Base-by-base conservation (phyloP, 2,797 vertebrate species). In the Semotilus atromaculatus region DNA sequence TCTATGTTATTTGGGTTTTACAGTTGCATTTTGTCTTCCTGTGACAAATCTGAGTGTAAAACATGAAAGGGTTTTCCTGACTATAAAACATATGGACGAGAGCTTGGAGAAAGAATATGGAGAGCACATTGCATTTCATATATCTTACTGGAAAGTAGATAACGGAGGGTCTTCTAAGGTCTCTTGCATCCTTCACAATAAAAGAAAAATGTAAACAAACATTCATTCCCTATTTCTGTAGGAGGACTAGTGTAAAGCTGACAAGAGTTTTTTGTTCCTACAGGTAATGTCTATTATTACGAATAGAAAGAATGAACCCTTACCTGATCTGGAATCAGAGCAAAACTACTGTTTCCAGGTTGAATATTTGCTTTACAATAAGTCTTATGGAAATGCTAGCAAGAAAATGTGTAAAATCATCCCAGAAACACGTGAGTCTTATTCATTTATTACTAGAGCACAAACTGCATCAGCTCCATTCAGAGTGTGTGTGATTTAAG, bases 311-410 rank as follows among this genome's bases (percentile, higher is more conserved):
- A 36, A 62, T 23, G 0, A 31, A 6, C 1, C 1, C 38, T 1
- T 89, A 5, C 0, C 2, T 48, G 1, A 51, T 1, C 66, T 88
- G 19, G 82, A 89, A 16, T 7, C 82, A 3, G 66, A 67, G 40
- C n/a, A 89, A 66, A 73, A 53, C 0, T 89, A 89, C 82, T 89
- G 88, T 34, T 89, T 89, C 58, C 80, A 86, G 71, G 72, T 48
- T 51, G 7, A 67, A 45, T 86, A 86, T 80, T 68, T 38, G 40
- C 0, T 8, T 9, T 83, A 11, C 14, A 0, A 26, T 1, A 45
- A 81, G 0, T 58, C 82, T 5, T 53, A 78, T 74, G 88, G 88
- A 68, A 81, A 62, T 1, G 40, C 82, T 64, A 88, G 84, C 43
- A 7, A 9, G 8, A 14, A 71, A 60, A 53, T 18, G 13, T 89